These are phyloP conservation scores for Nyctibius bracteatus DNA, from an alignment of 2,113 vertebrate genomes.

Conservation along the genomic window DNA sequence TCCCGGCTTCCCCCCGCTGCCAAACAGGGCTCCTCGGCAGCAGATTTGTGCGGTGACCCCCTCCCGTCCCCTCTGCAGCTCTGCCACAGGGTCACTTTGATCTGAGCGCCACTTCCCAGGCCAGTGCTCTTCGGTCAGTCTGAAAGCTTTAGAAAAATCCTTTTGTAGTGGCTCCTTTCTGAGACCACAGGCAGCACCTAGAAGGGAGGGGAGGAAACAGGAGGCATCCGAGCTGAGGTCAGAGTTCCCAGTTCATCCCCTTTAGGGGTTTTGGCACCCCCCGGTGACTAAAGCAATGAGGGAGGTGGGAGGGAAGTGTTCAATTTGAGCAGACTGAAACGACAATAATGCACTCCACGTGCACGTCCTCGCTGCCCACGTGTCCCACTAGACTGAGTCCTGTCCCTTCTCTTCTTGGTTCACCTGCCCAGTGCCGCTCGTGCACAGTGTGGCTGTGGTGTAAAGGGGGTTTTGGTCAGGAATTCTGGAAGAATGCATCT, in stretches of 20 bases:
- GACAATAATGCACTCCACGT: background rate
- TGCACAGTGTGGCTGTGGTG: background rate
- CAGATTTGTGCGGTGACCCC: background rate
- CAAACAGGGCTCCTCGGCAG: background rate
- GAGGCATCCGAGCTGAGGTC: slow-evolving; percentile 27
- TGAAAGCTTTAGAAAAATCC: slow-evolving; percentile 44
- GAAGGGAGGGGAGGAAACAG: slow-evolving; percentile 27
- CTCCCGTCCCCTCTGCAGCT: background rate
- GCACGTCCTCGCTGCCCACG: rapidly evolving
- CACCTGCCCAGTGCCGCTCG: background rate
- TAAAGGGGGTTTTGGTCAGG: background rate
- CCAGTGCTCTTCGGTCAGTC: background rate
- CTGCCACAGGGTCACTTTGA: slow-evolving; percentile 7
- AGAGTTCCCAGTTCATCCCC: slow-evolving; percentile 33
- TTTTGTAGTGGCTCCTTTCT: slow-evolving; percentile 36
- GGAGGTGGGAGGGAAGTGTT: slow-evolving; percentile 31
- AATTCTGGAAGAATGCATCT: background rate
- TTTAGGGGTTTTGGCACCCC: background rate
- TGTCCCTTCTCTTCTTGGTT: background rate
- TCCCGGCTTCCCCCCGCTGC: background rate
- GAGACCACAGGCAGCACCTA: slow-evolving; percentile 32
- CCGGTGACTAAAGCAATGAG: background rate
- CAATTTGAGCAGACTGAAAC: background rate
- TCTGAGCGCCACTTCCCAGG: background rate
- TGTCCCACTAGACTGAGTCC: background rate